phyloP scores from a whole-genome alignment of 1,140 invertebrate genomes.

The Arctopsyche grandis region DNA sequence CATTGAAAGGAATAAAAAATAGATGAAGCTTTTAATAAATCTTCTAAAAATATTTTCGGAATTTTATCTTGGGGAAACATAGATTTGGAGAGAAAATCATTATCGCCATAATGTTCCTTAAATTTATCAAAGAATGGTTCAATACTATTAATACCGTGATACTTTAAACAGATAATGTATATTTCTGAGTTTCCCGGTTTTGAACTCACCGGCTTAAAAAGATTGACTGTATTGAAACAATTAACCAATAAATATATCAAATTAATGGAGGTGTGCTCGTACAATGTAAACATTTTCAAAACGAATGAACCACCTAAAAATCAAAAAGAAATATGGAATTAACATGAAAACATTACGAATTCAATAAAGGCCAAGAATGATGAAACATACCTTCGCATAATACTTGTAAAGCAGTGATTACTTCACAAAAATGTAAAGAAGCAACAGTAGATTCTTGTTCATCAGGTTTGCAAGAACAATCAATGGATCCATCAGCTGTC shows the following conservation, averaged over 20 bases:
- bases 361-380: background rate
- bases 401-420: constrained; percentile 76
- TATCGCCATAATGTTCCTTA: constrained; percentile 65
- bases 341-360: constrained; percentile 7
- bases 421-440: constrained; percentile 85
- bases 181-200: constrained; percentile 95
- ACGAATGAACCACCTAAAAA: constrained; percentile 80
- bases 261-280: constrained; percentile 82
- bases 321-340: constrained; percentile 57
- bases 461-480: constrained; percentile 84
- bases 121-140: constrained; percentile 64
- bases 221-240: constrained; percentile 75
- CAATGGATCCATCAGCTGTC: constrained; percentile 94
- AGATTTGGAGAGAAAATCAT: constrained; percentile 62
- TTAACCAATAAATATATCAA: constrained; percentile 84
- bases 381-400: constrained; percentile 67
- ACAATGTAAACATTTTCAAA: constrained; percentile 94
- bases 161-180: constrained; percentile 84
- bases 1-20: constrained; percentile 75
- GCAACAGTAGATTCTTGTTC: constrained; percentile 86
- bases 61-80: constrained; percentile 73
- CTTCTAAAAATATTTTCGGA: constrained; percentile 74
- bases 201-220: constrained; percentile 91
- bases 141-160: constrained; percentile 64
- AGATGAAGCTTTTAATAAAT: constrained; percentile 71